These are phyloP conservation scores for Gonocerus acuteangulatus DNA, from an alignment of 2,888 invertebrate species.

Conservation along the genomic window DNA sequence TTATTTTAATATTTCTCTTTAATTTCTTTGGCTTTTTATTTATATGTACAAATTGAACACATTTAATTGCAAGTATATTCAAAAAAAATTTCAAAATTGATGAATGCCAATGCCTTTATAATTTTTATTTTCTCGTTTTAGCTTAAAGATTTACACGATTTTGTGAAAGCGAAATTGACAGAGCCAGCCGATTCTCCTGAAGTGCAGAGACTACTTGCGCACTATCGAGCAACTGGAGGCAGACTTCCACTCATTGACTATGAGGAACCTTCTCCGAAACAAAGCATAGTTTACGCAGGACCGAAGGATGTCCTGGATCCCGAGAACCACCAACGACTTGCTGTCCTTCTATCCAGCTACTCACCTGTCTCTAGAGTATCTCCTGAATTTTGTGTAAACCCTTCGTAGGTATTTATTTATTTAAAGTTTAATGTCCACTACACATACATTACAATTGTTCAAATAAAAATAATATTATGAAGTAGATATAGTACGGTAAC, in stretches of 20 bases:
- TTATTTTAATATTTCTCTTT: too few relatives aligned
- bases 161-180: slow-evolving; percentile 63
- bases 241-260: slow-evolving; percentile 43
- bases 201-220: slow-evolving; percentile 66
- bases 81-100: too few relatives aligned
- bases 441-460: too few relatives aligned
- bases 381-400: slow-evolving; percentile 82
- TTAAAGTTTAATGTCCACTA: too few relatives aligned
- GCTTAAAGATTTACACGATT: slow-evolving; percentile 53
- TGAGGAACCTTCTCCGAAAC: slow-evolving; percentile 3
- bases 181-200: slow-evolving; percentile 55
- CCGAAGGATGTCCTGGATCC: slow-evolving; percentile 65
- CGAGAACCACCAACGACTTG: slow-evolving; percentile 74
- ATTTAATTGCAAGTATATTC: too few relatives aligned
- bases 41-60: neutral
- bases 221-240: slow-evolving; percentile 81
- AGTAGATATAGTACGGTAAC: too few relatives aligned
- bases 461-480: too few relatives aligned
- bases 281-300: slow-evolving; percentile 9
- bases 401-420: slow-evolving; percentile 57
- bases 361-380: slow-evolving; percentile 66
- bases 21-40: neutral
- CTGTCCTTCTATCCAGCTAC: slow-evolving; percentile 84
- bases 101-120: too few relatives aligned
- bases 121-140: slow-evolving; percentile 12